phyloP scores from a whole-genome alignment of 2,888 invertebrate species.

The Drosophila yooni region DNA sequence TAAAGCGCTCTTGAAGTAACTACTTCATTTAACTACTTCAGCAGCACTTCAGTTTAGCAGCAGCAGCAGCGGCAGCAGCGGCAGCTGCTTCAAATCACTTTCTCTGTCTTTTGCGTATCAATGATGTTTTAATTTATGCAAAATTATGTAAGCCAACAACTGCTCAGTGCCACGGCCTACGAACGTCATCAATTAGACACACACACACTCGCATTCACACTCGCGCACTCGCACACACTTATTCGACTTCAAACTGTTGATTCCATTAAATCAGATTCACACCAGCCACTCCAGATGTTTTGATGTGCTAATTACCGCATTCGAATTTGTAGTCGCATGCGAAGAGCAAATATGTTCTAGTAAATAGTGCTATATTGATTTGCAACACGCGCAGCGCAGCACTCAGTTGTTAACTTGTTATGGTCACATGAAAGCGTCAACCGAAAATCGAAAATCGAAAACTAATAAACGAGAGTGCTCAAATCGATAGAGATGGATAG shows the following conservation, averaged over 20 bases:
- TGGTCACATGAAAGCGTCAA: constrained; percentile 36
- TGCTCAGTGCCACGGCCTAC: constrained; percentile 3
- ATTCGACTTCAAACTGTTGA: constrained; percentile 34
- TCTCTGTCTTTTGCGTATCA: constrained; percentile 16
- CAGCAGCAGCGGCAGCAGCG: constrained; percentile 7
- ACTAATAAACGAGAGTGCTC: constrained; percentile 21
- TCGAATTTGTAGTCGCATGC: constrained; percentile 7
- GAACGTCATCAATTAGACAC: constrained; percentile 32
- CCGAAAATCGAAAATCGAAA: constrained; percentile 25
- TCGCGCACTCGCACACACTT: constrained; percentile 4
- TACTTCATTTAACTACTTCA: constrained; percentile 1
- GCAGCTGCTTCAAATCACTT: constrained; percentile 25
- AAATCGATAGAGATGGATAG: neutral
- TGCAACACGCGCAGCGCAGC: constrained; percentile 24
- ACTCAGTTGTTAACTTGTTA: constrained; percentile 14
- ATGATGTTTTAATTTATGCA: constrained; percentile 54
- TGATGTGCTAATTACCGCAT: constrained; percentile 38
- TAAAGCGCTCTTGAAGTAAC: constrained; percentile 3
- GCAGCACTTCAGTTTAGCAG: constrained; percentile 9
- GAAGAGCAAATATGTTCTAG: constrained; percentile 20
- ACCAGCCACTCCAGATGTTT: constrained; percentile 35
- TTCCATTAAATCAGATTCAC: constrained; percentile 38
- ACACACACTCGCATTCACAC: neutral
- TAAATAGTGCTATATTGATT: constrained; percentile 15
- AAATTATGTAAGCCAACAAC: constrained; percentile 48